Evolutionary conservation across 2,797 vertebrate species (phyloP), one percentile per base, ranked within the genome.

Genomic region (Oreochromis mossambicus): DNA sequence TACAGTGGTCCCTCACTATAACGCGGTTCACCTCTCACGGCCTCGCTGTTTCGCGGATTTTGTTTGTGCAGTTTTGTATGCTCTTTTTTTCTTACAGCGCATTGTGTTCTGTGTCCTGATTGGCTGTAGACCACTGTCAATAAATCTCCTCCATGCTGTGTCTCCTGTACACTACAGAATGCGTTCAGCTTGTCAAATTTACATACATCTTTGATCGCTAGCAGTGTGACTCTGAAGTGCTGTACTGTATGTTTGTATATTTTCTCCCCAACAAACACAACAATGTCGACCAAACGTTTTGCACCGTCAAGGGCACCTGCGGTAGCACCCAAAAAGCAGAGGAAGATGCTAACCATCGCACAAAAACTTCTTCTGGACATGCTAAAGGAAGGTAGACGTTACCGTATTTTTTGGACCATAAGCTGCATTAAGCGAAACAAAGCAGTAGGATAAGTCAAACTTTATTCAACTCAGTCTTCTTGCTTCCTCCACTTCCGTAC

Each of bases 1-100:
- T 58, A 19, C 0, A 0, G 26, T 32, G 55, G 14, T 58, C 26
- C 14, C 1, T 58, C 0, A 14, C 14, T 58, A 58, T 14, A 58
- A 0, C 32, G 0, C 1, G 5, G 55, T 58, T 58, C 55, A 58
- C 55, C 52, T 58, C 17, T 58, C 5, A 58, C 0, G 8, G 55
- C 55, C 14, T 58, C 0, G 0, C 26, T 32, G 26, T 58, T 32
- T 58, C 0, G 5, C 1, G 1, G 55, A 58, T 17, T 58, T 58
- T 58, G 55, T 58, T 58, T 58, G 14, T 58, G 26, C 26, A 32
- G 10, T 58, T 58, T 32, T 58, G 26, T 17, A 15, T 32, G 55
- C 55, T 58, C 17, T 55, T 55, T 21, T 55, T 55, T 55, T 55
- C 12, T 55, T 26, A 55, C 12, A 54, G 52, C 0, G 3, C 52